Percentiles rank a stretch among this genome's conserved stretches.
Conservation (phyloP, 2,888 invertebrate genomes). For the Cryptocheilus praepositus region DNA sequence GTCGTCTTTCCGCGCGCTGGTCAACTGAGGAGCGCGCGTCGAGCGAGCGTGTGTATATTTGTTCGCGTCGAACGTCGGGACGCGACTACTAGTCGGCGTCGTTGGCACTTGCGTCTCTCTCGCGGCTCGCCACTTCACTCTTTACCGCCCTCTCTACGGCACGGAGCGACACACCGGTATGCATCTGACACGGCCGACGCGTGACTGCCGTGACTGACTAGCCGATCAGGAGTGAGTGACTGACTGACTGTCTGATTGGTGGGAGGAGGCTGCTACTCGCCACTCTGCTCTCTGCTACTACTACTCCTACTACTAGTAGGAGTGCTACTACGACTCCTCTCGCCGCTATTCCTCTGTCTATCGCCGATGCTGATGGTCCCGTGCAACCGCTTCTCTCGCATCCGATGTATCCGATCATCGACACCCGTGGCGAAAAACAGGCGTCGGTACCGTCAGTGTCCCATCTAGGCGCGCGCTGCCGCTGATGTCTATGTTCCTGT, state of each 20-base stretch:
- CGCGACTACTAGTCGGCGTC: constrained; percentile 4
- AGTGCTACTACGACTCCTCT: too few species aligned
- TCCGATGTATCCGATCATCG: too few species aligned
- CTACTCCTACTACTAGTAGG: background rate
- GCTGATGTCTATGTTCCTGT: too few species aligned
- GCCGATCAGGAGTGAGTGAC: constrained; percentile 54
- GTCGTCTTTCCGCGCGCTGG: constrained; percentile 34
- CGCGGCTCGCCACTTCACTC: constrained; percentile 4
- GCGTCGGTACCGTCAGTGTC: too few species aligned
- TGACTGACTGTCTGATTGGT: constrained; percentile 54
- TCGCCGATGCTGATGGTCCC: too few species aligned
- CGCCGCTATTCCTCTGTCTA: too few species aligned
- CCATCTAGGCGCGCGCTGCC: too few species aligned
- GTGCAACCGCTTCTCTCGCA: too few species aligned
- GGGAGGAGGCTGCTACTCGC: constrained; percentile 30
- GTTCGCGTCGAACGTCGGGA: constrained; percentile 5
- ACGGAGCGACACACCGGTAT: constrained; percentile 36
- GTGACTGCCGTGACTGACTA: constrained; percentile 49
- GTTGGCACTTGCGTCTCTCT: constrained; percentile 6
- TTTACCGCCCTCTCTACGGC: constrained; percentile 15
- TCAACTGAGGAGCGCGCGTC: too few species aligned
- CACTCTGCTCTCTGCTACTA: constrained; percentile 20
- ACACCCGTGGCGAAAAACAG: too few species aligned
- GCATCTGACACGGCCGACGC: constrained; percentile 51
- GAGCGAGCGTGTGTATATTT: constrained; percentile 2